These are phyloP conservation scores for Drosophila greeni DNA, from an alignment of 2,888 invertebrate genomes.

Conservation along the genomic window DNA sequence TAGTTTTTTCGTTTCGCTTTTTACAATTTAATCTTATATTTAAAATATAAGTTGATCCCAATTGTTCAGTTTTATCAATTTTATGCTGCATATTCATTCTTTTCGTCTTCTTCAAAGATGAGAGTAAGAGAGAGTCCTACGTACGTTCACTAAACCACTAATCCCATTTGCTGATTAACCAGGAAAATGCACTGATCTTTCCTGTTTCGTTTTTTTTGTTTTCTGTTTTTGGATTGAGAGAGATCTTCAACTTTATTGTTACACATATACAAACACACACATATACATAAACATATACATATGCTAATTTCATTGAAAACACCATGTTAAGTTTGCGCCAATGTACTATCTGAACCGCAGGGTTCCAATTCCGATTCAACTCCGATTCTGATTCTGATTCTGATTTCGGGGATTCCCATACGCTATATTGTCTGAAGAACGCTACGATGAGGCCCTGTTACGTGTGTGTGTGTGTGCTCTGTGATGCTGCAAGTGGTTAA, in stretches of 20 bases:
- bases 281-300: slow-evolving; percentile 44
- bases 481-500: slow-evolving; percentile 43
- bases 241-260: slow-evolving; percentile 54
- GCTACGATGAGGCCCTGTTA: slow-evolving; percentile 33
- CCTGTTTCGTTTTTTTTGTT: neutral
- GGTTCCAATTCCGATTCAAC: slow-evolving; percentile 22
- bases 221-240: slow-evolving; percentile 13
- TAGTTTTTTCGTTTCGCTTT: slow-evolving; percentile 17
- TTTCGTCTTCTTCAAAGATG: slow-evolving; percentile 54
- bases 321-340: slow-evolving; percentile 41
- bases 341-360: slow-evolving; percentile 24
- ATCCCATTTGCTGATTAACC: slow-evolving; percentile 27
- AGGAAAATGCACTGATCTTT: slow-evolving; percentile 25
- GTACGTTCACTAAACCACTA: slow-evolving; percentile 14
- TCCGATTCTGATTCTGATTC: slow-evolving; percentile 2
- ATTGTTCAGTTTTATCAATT: slow-evolving; percentile 78
- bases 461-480: slow-evolving; percentile 34
- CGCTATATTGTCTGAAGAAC: slow-evolving; percentile 54
- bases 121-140: slow-evolving; percentile 57
- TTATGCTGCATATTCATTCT: slow-evolving; percentile 69
- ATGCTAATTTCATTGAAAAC: slow-evolving; percentile 29
- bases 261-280: slow-evolving; percentile 77
- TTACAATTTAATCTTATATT: slow-evolving; percentile 77
- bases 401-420: slow-evolving; percentile 4
- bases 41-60: slow-evolving; percentile 79